Evolutionary conservation across 2,888 invertebrate species (phyloP).

Genomic region (Epicampocera succincta): DNA sequence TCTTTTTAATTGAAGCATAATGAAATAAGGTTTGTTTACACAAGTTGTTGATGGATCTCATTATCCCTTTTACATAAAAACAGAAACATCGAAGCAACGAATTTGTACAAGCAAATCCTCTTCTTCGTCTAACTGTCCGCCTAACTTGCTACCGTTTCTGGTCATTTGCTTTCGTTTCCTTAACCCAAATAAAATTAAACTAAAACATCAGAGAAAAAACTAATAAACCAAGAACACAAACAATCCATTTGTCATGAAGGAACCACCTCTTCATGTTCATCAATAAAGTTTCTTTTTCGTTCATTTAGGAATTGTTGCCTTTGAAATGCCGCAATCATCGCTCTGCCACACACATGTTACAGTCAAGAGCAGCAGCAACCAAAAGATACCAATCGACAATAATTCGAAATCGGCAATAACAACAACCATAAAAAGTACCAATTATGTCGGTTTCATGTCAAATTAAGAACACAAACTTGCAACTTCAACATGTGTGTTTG

Average conservation of each 20-base stretch:
- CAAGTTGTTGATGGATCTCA: constrained; percentile 63
- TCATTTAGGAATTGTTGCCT: constrained; percentile 36
- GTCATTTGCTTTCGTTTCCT: background rate
- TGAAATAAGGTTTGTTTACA: constrained; percentile 52
- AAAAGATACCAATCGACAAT: constrained; percentile 62
- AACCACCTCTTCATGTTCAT: constrained; percentile 57
- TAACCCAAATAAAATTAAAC: constrained; percentile 7
- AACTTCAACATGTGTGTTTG: constrained; percentile 37
- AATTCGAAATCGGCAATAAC: constrained; percentile 57
- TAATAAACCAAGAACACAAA: constrained; percentile 31
- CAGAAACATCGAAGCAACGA: constrained; percentile 46
- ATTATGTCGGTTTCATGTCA: constrained; percentile 74
- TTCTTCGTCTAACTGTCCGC: constrained; percentile 20
- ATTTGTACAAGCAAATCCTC: background rate
- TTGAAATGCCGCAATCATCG: constrained; percentile 62
- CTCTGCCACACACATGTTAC: constrained; percentile 66
- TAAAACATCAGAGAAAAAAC: constrained; percentile 21
- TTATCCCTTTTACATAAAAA: constrained; percentile 65
- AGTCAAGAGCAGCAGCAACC: constrained; percentile 42
- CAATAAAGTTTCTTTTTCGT: constrained; percentile 46
- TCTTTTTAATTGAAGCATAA: constrained; percentile 56
- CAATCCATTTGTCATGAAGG: constrained; percentile 67
- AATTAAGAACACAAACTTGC: constrained; percentile 71
- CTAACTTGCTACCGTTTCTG: constrained; percentile 50
- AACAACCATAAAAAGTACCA: constrained; percentile 64